Percentiles rank a stretch among this genome's conserved stretches.
Conservation (phyloP, 2,113 vertebrate genomes). For the Gavia stellata region DNA sequence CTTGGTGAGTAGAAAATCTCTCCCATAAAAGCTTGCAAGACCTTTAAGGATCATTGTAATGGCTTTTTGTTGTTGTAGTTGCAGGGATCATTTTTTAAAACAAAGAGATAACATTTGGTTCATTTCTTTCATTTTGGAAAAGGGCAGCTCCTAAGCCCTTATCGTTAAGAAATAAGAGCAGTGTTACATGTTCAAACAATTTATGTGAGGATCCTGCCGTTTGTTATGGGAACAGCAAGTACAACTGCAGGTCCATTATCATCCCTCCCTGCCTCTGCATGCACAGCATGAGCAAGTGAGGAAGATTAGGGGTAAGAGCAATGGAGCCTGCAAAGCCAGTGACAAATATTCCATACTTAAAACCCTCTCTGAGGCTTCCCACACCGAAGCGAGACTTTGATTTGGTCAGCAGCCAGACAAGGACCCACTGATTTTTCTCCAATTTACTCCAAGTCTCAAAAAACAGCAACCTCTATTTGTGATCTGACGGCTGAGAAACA, state of each 20-base stretch:
- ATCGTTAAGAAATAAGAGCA: slow-evolving; percentile 44
- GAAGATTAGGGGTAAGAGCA: slow-evolving; percentile 10
- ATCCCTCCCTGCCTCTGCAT: background rate
- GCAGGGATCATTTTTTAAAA: slow-evolving; percentile 49
- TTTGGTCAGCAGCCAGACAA: background rate
- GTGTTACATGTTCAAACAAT: slow-evolving; percentile 17
- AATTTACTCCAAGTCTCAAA: background rate
- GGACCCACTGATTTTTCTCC: background rate
- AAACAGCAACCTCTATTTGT: background rate
- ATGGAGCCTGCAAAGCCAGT: background rate
- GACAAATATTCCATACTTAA: slow-evolving; percentile 14
- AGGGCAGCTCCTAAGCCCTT: slow-evolving; percentile 19
- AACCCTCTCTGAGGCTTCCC: slow-evolving; percentile 1
- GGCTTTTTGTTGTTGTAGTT: slow-evolving; percentile 28
- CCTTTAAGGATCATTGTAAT: background rate
- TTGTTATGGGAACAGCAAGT: slow-evolving; percentile 44
- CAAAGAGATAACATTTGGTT: background rate
- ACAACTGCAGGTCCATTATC: slow-evolving; percentile 40
- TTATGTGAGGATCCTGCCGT: slow-evolving; percentile 13
- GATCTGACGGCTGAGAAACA: background rate
- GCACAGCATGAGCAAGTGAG: slow-evolving; percentile 10
- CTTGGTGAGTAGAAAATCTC: background rate
- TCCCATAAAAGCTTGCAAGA: background rate
- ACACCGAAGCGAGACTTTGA: background rate
- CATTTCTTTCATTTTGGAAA: slow-evolving; percentile 46